Conservation (phyloP, 2,113 vertebrate species). For the Dicaeum eximium region DNA sequence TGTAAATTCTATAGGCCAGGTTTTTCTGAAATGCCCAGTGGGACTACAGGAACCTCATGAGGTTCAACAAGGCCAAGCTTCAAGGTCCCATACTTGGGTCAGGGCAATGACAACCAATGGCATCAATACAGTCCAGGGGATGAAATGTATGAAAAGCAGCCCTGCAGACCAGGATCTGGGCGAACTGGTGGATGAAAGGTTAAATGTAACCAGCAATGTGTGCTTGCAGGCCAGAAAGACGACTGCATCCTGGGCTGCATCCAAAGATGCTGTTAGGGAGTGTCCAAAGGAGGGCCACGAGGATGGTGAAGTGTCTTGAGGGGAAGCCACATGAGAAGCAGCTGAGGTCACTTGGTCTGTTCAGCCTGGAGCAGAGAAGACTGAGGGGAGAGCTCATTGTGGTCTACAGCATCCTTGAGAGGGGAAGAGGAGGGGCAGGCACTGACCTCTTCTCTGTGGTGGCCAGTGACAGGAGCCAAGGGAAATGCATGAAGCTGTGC, state of each 20-base stretch:
- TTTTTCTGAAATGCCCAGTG: background rate
- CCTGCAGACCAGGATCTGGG: background rate
- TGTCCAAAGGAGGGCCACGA: accelerated
- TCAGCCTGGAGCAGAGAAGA: background rate
- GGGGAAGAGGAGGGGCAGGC: background rate
- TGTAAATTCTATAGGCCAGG: background rate
- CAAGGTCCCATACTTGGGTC: background rate
- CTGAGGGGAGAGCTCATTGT: background rate
- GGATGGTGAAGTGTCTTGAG: background rate
- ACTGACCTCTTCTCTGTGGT: background rate
- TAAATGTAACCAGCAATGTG: accelerated
- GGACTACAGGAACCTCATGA: background rate
- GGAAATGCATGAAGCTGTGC: accelerated
- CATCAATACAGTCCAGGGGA: background rate
- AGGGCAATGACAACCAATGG: background rate
- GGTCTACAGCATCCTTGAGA: background rate
- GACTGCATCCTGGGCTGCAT: background rate
- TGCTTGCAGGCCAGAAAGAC: accelerated
- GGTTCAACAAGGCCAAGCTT: background rate
- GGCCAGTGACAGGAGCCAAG: background rate
- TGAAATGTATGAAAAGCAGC: background rate
- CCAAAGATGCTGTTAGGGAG: background rate
- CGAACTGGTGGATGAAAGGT: background rate
- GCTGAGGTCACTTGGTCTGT: background rate
- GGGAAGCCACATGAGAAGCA: background rate